Conservation (phyloP, 2,113 vertebrate species). For the Crotophaga sulcirostris region DNA sequence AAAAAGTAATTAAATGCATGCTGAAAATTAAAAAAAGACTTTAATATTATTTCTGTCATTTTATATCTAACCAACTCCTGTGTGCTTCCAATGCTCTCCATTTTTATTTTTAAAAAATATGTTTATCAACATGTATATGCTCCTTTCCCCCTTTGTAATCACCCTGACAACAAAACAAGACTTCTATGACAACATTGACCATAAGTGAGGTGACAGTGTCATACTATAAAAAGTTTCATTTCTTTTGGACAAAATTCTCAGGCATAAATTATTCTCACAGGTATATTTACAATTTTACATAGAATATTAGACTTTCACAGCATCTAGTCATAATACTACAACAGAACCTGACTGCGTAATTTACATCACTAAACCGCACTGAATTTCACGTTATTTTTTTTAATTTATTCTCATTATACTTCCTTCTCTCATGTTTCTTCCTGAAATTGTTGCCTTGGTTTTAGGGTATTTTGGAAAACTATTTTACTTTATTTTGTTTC, state of each 20-base stretch:
- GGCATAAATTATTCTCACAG: background rate
- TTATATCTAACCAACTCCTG: background rate
- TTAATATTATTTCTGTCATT: background rate
- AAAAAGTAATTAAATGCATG: background rate
- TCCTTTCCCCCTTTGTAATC: background rate
- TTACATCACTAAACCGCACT: background rate
- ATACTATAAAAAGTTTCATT: background rate
- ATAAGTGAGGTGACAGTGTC: background rate
- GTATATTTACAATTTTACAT: background rate
- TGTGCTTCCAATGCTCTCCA: background rate
- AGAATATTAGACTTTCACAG: background rate
- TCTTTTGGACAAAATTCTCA: background rate
- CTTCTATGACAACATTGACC: background rate
- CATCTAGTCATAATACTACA: background rate
- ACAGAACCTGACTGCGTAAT: background rate
- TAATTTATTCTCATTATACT: background rate
- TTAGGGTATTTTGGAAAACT: background rate
- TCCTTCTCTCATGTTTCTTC: background rate
- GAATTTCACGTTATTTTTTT: background rate
- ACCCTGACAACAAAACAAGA: background rate
- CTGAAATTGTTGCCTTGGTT: background rate
- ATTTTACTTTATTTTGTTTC: constrained; percentile 4
- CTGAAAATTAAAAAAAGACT: background rate
- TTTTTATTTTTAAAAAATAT: background rate
- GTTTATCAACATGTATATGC: background rate